Conservation (phyloP, 2,797 vertebrate genomes). For the Chelonia mydas region DNA sequence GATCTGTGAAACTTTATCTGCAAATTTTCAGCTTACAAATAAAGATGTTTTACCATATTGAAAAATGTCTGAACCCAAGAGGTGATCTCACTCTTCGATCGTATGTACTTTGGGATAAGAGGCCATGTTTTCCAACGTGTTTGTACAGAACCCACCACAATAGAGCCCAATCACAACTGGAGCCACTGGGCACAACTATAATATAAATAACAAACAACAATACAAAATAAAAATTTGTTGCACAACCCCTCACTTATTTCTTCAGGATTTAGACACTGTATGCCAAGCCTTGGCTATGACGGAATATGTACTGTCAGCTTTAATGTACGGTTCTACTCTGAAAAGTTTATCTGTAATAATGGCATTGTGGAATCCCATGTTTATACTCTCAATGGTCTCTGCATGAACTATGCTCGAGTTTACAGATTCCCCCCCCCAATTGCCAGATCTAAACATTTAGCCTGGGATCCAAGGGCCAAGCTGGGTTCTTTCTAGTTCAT, state of each 20-base stretch:
- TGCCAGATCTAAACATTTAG: not conserved
- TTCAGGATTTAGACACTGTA: not conserved
- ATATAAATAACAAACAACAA: not conserved
- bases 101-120: not conserved
- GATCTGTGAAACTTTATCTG: no score
- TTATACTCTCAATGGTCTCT: not conserved
- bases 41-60: not conserved
- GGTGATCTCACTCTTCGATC: not conserved
- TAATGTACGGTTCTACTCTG: not conserved
- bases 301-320: not conserved
- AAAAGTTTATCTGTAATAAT: not conserved
- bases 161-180: not conserved
- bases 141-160: not conserved
- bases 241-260: not conserved
- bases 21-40: not conserved
- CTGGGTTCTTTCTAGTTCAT: not conserved
- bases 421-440: not conserved
- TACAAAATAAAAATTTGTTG: not conserved
- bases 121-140: not conserved
- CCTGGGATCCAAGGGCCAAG: not conserved
- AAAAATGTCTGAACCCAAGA: not conserved
- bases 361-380: accelerated
- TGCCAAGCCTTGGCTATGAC: not conserved
- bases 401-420: accelerated
- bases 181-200: not conserved